Conservation (phyloP, 2,888 invertebrate genomes). For the Blastobasis adustella region DNA sequence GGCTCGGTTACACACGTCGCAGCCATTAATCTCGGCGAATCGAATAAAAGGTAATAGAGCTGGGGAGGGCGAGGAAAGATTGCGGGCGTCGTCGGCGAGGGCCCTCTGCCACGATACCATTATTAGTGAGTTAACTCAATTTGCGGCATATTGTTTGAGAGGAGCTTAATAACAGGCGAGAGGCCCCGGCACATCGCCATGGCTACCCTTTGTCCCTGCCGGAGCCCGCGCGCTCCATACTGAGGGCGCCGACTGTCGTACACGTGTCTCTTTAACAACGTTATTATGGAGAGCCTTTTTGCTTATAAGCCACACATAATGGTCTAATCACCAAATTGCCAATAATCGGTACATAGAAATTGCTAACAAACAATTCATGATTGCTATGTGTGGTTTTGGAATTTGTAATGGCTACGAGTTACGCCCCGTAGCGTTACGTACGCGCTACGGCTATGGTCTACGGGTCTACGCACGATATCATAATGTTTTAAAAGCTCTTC, state of each 20-base stretch:
- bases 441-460: conserved; percentile 20
- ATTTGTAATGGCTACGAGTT: no score
- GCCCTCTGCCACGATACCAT: conserved; percentile 63
- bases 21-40: conserved; percentile 63
- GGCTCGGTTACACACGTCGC: conserved; percentile 38
- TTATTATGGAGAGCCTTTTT: no score
- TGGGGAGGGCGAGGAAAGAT: conserved; percentile 49
- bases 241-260: no score
- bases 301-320: no score
- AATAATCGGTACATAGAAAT: no score
- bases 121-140: conserved; percentile 75
- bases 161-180: conserved; percentile 69
- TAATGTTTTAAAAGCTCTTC: no score
- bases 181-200: conserved; percentile 56
- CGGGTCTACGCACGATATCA: conserved; percentile 5
- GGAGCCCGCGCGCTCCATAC: no score
- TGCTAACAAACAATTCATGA: no score
- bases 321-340: no score
- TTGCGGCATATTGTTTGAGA: conserved; percentile 73
- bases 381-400: no score
- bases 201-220: conserved; percentile 49
- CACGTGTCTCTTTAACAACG: no score
- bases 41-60: conserved; percentile 62
- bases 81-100: conserved; percentile 51
- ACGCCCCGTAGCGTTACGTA: no score